Conservation (phyloP, 2,113 vertebrate genomes). For the Trogon melanurus region DNA sequence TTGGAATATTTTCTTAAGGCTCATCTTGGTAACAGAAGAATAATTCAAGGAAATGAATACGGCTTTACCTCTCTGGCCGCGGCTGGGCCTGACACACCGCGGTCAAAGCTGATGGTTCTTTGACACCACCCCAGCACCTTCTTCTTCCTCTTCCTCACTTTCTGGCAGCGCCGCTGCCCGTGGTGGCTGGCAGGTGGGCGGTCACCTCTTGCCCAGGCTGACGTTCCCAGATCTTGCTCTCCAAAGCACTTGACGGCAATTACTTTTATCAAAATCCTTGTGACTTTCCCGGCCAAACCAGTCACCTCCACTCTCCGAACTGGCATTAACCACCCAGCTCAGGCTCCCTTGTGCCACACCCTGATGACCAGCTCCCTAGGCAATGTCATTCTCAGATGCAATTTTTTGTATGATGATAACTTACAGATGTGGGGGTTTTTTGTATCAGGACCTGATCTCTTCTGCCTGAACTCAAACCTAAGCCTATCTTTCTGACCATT, state of each 20-base stretch:
- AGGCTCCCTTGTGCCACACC: background rate
- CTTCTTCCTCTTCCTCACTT: too few relatives aligned
- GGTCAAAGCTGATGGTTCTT: background rate
- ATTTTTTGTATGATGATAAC: background rate
- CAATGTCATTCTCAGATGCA: too few relatives aligned
- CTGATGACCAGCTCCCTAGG: background rate
- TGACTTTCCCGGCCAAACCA: background rate
- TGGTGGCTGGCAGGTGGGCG: background rate
- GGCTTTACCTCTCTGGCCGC: background rate
- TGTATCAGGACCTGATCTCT: background rate
- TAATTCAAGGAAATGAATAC: too few relatives aligned
- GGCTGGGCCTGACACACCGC: rapidly evolving
- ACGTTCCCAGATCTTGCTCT: background rate
- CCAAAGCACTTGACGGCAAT: background rate
- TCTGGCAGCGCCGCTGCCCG: background rate
- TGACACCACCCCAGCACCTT: too few relatives aligned
- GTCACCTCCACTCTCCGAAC: too few relatives aligned
- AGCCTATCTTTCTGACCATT: background rate
- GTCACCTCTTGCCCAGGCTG: background rate
- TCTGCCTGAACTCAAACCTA: background rate
- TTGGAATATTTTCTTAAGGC: background rate
- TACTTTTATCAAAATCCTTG: background rate
- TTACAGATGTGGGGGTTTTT: background rate
- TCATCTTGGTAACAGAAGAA: background rate
- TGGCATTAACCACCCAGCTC: background rate